Conservation (phyloP, 2,888 invertebrate species). For the Pammene aurita region DNA sequence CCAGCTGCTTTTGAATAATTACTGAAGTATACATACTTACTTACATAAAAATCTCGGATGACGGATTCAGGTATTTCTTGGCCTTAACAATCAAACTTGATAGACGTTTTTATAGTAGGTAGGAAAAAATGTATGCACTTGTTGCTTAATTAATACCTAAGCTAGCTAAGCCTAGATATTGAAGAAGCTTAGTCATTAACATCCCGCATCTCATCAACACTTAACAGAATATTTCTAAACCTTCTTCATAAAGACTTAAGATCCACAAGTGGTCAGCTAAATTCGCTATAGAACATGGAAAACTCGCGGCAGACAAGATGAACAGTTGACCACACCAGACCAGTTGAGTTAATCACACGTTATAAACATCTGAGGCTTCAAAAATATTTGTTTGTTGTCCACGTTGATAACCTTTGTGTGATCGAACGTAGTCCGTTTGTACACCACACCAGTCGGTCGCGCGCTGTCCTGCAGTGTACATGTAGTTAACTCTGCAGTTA, state of each 20-base stretch:
- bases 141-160: neutral
- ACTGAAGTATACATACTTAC: too few relatives aligned
- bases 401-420: constrained; percentile 68
- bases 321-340: constrained; percentile 10
- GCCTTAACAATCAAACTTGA: too few relatives aligned
- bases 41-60: too few relatives aligned
- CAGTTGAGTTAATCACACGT: constrained; percentile 23
- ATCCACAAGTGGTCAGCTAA: constrained; percentile 1
- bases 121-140: neutral
- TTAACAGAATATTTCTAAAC: neutral
- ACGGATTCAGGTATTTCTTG: too few relatives aligned
- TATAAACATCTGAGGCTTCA: constrained; percentile 48
- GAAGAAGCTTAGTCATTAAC: constrained; percentile 5
- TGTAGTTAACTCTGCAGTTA: constrained; percentile 44
- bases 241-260: neutral
- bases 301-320: constrained; percentile 27
- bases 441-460: constrained; percentile 65
- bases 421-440: constrained; percentile 54
- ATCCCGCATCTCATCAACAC: neutral
- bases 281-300: constrained; percentile 25
- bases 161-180: constrained; percentile 4
- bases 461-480: constrained; percentile 55
- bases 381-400: constrained; percentile 45
- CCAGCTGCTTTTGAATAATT: too few relatives aligned
- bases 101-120: neutral